A percentile compares a stretch with the other conserved stretches of the same genome.
Evolutionary conservation across 2,113 vertebrate genomes (phyloP).

Genomic region (Eulacestoma nigropectus): DNA sequence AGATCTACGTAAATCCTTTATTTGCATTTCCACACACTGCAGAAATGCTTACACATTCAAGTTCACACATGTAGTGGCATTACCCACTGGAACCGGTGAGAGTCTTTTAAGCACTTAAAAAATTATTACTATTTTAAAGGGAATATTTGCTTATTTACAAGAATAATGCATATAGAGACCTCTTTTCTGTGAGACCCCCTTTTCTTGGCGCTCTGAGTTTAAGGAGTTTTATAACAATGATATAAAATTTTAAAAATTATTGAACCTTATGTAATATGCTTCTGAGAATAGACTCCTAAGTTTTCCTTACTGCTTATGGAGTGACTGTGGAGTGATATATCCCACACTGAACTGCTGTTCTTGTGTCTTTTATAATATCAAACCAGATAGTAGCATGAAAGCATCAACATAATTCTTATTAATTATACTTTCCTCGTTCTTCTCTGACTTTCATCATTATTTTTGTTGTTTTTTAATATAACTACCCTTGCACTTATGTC

Average conservation of each 20-base stretch:
- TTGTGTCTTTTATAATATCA: constrained; percentile 48
- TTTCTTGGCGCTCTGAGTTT: not conserved
- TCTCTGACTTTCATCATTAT: constrained; percentile 73
- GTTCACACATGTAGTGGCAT: not conserved
- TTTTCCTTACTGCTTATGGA: not conserved
- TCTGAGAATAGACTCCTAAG: not conserved
- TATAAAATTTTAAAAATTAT: not conserved
- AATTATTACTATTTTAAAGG: not conserved
- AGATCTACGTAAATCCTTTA: not conserved
- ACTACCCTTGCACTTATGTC: constrained; percentile 83
- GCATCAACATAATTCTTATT: constrained; percentile 64
- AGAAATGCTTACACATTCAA: not conserved
- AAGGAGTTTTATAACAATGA: not conserved
- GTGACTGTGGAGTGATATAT: not conserved
- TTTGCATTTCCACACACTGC: not conserved
- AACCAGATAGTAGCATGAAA: constrained; percentile 43
- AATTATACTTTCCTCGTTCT: constrained; percentile 71
- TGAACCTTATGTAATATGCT: not conserved
- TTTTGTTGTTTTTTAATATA: constrained; percentile 75
- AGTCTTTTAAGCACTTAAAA: not conserved
- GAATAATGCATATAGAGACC: not conserved
- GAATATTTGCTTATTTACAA: not conserved
- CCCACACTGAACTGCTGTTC: constrained; percentile 25
- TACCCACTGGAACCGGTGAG: not conserved
- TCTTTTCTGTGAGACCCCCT: not conserved